phyloP scores from a whole-genome alignment of 1,140 invertebrate genomes.

The Pararge aegeria region DNA sequence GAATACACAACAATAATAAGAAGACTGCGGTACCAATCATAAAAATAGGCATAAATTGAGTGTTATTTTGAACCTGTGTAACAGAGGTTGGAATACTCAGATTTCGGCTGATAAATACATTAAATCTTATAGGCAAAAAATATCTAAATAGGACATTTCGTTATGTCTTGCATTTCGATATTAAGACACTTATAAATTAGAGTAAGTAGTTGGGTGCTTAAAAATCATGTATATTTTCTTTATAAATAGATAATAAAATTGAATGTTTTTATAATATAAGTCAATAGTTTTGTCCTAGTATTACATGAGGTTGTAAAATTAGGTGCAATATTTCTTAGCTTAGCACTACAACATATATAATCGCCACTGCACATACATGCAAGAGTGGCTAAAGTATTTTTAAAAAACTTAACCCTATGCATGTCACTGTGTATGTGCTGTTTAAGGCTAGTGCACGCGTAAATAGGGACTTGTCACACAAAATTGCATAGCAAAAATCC shows the following conservation, averaged over 20 bases:
- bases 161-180: neutral
- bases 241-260: neutral
- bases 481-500: no score
- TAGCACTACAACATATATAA: no score
- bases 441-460: no score
- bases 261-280: neutral
- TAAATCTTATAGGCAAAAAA: neutral
- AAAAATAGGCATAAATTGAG: no score
- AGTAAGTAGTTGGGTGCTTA: neutral
- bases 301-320: neutral
- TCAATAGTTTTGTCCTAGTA: neutral
- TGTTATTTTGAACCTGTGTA: no score
- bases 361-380: no score
- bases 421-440: no score
- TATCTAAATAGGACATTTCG: neutral
- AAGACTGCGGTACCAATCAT: no score
- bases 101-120: neutral
- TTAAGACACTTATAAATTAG: neutral
- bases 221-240: constrained; percentile 1
- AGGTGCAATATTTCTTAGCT: neutral
- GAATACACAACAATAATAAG: no score
- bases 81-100: neutral
- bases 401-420: no score
- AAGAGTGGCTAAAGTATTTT: no score
- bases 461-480: no score